Percentiles rank a stretch among this genome's conserved stretches.
Conservation (phyloP, 2,888 invertebrate species). For the Hydroisotoma schaefferi region DNA sequence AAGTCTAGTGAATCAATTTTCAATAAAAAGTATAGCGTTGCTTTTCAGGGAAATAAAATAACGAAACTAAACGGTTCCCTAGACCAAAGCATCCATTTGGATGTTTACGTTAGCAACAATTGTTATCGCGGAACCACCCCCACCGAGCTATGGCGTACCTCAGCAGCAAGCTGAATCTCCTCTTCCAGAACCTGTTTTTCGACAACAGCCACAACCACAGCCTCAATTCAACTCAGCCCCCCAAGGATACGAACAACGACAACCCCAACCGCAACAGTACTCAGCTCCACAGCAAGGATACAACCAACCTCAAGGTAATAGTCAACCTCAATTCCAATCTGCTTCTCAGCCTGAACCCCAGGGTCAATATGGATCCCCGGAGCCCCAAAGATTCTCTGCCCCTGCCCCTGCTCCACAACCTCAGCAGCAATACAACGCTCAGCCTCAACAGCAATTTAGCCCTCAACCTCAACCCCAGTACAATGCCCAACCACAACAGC, state of each 20-base stretch:
- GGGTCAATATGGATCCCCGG: slow-evolving; percentile 25
- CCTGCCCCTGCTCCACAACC: slow-evolving; percentile 17
- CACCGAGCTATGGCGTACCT: slow-evolving; percentile 3
- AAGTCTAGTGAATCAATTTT: no score
- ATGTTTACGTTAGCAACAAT: slow-evolving; percentile 31
- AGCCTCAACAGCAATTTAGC: no score
- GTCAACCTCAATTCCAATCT: slow-evolving; percentile 2
- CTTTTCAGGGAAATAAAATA: no score
- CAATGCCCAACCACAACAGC: slow-evolving; percentile 58
- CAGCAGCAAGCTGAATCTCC: neutral
- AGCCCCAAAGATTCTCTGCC: slow-evolving; percentile 20
- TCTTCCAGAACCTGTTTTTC: slow-evolving; percentile 4
- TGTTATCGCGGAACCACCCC: slow-evolving; percentile 6
- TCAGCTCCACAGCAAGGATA: slow-evolving; percentile 17
- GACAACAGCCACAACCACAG: slow-evolving; percentile 20
- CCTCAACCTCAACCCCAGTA: slow-evolving; percentile 29
- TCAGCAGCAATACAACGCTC: slow-evolving; percentile 19
- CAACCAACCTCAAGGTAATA: slow-evolving; percentile 1
- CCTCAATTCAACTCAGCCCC: slow-evolving; percentile 20
- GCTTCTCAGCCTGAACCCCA: neutral
- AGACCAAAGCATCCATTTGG: slow-evolving; percentile 27
- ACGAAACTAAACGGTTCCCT: neutral
- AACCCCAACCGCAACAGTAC: slow-evolving; percentile 21
- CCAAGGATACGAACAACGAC: slow-evolving; percentile 19
- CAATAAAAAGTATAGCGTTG: no score